These are phyloP conservation scores for Phallusia fumigata DNA, from an alignment of 23 tunicate species.

Conservation along the genomic window DNA sequence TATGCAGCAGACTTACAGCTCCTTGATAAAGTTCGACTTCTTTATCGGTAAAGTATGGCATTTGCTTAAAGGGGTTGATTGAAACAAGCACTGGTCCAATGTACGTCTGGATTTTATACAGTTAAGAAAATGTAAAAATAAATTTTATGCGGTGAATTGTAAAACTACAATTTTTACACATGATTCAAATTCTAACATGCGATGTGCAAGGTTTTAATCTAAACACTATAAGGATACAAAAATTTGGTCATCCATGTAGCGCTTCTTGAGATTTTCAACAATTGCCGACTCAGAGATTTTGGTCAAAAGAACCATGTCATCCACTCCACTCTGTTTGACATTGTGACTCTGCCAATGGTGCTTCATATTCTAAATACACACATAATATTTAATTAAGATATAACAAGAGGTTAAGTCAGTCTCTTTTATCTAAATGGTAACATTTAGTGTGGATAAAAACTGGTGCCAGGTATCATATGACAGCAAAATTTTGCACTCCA, in stretches of 20 bases:
- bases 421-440: no score
- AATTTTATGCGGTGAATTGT: not conserved
- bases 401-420: not conserved
- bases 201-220: not conserved
- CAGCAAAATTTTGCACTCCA: no score
- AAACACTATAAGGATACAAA: slow-evolving; percentile 71
- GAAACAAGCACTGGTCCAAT: slow-evolving; percentile 99
- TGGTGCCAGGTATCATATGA: no score
- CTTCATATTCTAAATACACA: slow-evolving; percentile 46
- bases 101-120: slow-evolving; percentile 60
- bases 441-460: no score
- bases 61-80: slow-evolving; percentile 97
- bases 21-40: slow-evolving; percentile 99
- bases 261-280: slow-evolving; percentile 87
- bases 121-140: not conserved
- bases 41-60: slow-evolving; percentile 95
- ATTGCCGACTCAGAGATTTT: slow-evolving; percentile 88
- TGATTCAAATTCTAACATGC: no score
- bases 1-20: slow-evolving; percentile 63
- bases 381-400: not conserved
- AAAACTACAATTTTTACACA: no score
- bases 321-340: slow-evolving; percentile 96
- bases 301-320: slow-evolving; percentile 94
- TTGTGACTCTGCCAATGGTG: slow-evolving; percentile 99
- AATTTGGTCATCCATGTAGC: slow-evolving; percentile 97